These are phyloP conservation scores for Regulus satrapa DNA, from an alignment of 2,113 vertebrate genomes.

Conservation along the genomic window DNA sequence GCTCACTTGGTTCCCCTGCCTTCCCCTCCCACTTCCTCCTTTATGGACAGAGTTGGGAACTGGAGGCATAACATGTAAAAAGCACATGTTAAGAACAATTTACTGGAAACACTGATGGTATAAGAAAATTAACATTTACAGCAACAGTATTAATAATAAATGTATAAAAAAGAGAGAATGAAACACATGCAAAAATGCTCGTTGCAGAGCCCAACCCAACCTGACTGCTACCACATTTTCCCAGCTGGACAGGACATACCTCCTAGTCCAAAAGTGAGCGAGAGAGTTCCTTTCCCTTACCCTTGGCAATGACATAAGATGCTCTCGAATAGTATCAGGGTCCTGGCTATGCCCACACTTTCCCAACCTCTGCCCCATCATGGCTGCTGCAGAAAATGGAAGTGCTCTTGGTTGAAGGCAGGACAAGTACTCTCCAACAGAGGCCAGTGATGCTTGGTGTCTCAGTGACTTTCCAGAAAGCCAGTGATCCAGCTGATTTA, in stretches of 20 bases:
- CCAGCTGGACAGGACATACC: background rate
- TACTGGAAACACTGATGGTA: background rate
- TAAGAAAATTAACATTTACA: background rate
- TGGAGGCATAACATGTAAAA: background rate
- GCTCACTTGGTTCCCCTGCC: background rate
- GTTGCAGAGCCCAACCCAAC: background rate
- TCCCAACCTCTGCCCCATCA: accelerated
- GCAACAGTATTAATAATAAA: background rate
- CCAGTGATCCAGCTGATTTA: background rate
- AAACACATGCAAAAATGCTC: background rate
- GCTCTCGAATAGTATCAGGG: accelerated
- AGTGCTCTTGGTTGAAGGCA: background rate
- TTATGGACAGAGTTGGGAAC: background rate
- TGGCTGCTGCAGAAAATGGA: background rate
- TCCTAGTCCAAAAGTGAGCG: accelerated
- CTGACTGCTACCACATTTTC: accelerated
- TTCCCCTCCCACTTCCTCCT: background rate
- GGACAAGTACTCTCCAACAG: background rate
- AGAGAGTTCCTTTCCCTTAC: accelerated
- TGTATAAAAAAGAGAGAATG: background rate
- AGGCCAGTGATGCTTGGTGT: background rate
- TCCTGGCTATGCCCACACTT: background rate
- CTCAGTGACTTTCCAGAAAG: background rate
- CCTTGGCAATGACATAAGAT: too few relatives aligned
- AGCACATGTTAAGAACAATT: background rate